These are phyloP conservation scores for Limosa lapponica DNA, from an alignment of 2,797 vertebrate species.

Conservation along the genomic window DNA sequence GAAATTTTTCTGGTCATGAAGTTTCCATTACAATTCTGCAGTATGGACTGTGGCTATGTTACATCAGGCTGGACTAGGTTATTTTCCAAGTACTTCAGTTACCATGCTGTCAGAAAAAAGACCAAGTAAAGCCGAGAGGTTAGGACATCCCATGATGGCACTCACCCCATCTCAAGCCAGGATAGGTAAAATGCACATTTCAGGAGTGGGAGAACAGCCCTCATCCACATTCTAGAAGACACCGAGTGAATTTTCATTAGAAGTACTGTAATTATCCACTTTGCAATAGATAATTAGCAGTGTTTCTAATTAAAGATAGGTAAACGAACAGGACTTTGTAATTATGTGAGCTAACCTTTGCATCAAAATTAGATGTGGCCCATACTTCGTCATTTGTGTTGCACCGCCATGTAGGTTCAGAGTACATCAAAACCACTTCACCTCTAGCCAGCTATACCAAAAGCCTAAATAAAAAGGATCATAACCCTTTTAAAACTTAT, in stretches of 20 bases:
- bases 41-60: too few relatives aligned
- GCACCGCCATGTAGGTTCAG: neutral
- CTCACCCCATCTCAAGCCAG: neutral
- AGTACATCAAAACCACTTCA: neutral
- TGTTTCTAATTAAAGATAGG: neutral
- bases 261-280: conserved; percentile 42
- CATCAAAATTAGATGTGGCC: neutral
- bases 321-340: neutral
- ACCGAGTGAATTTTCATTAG: neutral
- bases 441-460: neutral
- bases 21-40: neutral
- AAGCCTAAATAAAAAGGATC: neutral
- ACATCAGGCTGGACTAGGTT: neutral
- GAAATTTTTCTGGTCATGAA: neutral
- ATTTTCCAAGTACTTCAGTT: neutral
- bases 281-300: neutral
- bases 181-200: neutral
- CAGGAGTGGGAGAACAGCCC: neutral
- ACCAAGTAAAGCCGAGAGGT: neutral
- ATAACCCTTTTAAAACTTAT: neutral
- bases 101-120: neutral
- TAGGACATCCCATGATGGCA: neutral
- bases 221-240: conserved; percentile 33
- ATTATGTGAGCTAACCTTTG: neutral
- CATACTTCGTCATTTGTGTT: neutral